Conservation (phyloP, 2,888 invertebrate genomes). For the Colletes collaris region DNA sequence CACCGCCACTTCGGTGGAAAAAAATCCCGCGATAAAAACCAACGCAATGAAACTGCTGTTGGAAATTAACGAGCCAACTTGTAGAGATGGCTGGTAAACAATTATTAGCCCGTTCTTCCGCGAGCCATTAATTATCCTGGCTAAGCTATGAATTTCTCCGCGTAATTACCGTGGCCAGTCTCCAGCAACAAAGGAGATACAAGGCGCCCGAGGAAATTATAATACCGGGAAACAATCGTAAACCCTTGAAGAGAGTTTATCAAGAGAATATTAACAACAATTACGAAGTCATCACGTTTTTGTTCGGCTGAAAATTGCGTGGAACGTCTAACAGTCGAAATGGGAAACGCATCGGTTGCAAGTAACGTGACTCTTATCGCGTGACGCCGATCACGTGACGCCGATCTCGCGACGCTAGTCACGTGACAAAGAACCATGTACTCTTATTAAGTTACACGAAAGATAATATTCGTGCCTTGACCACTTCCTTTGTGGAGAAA, state of each 20-base stretch:
- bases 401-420: too few relatives aligned
- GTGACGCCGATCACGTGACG: too few relatives aligned
- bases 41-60: conserved; percentile 31
- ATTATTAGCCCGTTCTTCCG: conserved; percentile 51
- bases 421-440: too few relatives aligned
- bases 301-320: background rate
- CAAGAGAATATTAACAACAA: background rate
- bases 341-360: too few relatives aligned
- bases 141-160: conserved; percentile 35
- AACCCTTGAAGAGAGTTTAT: background rate
- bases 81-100: conserved; percentile 41
- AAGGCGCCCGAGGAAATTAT: conserved; percentile 8
- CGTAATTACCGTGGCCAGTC: conserved; percentile 30
- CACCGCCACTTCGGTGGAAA: conserved; percentile 7
- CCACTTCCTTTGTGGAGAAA: too few relatives aligned
- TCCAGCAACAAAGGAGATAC: conserved; percentile 8
- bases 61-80: conserved; percentile 35
- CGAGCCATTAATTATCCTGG: conserved; percentile 39
- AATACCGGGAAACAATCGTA: background rate
- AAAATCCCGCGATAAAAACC: conserved; percentile 34
- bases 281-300: background rate
- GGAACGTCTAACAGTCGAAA: too few relatives aligned
- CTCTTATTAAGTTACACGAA: too few relatives aligned
- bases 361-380: too few relatives aligned
- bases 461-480: too few relatives aligned